Conservation (phyloP, 2,888 invertebrate species). For the Lampropteryx suffumata region DNA sequence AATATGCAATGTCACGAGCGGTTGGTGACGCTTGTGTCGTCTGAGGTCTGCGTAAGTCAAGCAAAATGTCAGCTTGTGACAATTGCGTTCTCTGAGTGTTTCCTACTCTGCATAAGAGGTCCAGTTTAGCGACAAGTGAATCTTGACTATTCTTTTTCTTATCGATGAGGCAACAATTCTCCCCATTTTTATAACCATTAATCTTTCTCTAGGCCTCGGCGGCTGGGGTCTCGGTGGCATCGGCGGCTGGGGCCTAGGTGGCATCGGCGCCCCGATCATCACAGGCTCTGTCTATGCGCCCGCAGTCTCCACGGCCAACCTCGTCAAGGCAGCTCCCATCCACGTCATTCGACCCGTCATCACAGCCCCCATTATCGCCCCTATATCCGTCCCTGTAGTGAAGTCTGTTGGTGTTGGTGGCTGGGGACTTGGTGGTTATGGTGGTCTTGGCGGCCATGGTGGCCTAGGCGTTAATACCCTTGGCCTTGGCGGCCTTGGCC, state of each 20-base stretch:
- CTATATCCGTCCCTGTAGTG: conserved; percentile 42
- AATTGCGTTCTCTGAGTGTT: too few species aligned
- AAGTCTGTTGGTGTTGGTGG: conserved; percentile 39
- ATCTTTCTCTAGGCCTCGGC: conserved; percentile 12
- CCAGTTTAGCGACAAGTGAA: too few species aligned
- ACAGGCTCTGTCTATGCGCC: conserved; percentile 49
- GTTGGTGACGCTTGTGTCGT: too few species aligned
- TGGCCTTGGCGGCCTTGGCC: conserved; percentile 27
- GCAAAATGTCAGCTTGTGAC: too few species aligned
- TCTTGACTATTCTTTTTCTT: too few species aligned
- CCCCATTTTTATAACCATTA: too few species aligned
- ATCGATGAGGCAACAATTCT: too few species aligned
- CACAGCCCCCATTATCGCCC: conserved; percentile 49
- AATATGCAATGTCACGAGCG: too few species aligned
- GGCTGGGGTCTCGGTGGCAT: conserved; percentile 28
- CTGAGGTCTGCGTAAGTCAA: too few species aligned
- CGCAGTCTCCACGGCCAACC: conserved; percentile 62
- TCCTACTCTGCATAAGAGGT: too few species aligned
- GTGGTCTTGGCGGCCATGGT: conserved; percentile 27
- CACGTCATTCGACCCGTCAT: conserved; percentile 55
- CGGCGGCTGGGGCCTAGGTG: conserved; percentile 8
- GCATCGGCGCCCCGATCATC: conserved; percentile 33
- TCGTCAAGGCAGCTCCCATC: conserved; percentile 64
- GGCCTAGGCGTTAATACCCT: conserved; percentile 11
- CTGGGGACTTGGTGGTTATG: conserved; percentile 19